Percentiles rank a stretch among this genome's conserved stretches.
Conservation (phyloP, 2,797 vertebrate genomes). For the Morus bassanus region DNA sequence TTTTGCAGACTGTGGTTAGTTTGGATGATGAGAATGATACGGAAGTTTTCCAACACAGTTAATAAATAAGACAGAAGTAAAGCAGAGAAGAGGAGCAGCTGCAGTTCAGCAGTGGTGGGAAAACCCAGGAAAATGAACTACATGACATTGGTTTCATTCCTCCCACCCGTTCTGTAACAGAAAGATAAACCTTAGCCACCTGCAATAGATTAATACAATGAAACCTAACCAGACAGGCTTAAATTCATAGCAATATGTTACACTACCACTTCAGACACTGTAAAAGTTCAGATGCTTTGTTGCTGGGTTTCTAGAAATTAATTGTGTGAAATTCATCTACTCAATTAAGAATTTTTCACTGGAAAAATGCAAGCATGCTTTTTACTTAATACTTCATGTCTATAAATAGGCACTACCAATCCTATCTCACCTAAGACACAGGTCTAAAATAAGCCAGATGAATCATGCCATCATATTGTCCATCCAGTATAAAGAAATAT, state of each 20-base stretch:
- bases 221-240: neutral
- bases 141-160: constrained; percentile 50
- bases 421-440: neutral
- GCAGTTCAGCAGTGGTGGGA: constrained; percentile 31
- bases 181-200: neutral
- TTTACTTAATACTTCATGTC: neutral
- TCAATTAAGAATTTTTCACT: neutral
- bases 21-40: constrained; percentile 57
- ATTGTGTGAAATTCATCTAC: neutral
- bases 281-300: neutral
- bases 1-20: constrained; percentile 60
- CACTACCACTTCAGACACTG: neutral
- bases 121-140: constrained; percentile 75
- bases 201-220: constrained; percentile 2
- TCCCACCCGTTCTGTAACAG: constrained; percentile 11
- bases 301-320: neutral
- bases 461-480: neutral
- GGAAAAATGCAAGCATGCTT: neutral
- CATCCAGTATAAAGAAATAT: neutral
- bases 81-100: constrained; percentile 61
- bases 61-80: constrained; percentile 66
- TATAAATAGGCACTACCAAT: neutral
- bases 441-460: neutral
- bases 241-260: neutral
- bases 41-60: constrained; percentile 69